A percentile compares a stretch with the other conserved stretches of the same genome.
Conservation (phyloP, 1,140 invertebrate species). For the Wasmannia auropunctata region DNA sequence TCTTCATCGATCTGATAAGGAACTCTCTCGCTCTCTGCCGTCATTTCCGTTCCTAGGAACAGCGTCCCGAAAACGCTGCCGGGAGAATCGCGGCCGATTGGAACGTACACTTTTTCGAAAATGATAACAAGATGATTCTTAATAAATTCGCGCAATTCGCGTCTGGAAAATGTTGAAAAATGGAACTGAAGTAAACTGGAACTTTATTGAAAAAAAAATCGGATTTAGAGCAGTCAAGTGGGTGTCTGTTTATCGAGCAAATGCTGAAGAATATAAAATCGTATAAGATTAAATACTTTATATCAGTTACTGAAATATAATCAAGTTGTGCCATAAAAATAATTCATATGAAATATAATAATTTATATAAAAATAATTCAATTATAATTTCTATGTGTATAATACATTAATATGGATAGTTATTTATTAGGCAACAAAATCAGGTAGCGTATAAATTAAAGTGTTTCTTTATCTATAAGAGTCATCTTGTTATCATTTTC, state of each 20-base stretch:
- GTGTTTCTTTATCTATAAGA: no score
- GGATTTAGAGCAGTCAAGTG: neutral
- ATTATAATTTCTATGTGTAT: neutral
- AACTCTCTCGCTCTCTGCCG: no score
- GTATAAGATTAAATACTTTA: neutral
- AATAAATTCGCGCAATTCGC: neutral
- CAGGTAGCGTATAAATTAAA: neutral
- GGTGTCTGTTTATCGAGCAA: neutral
- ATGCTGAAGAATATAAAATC: neutral
- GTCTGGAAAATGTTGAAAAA: neutral
- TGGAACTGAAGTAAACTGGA: neutral
- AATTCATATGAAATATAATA: conserved; percentile 5
- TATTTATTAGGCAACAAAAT: neutral
- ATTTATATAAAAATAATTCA: neutral
- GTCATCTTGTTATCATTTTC: no score
- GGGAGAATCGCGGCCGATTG: neutral
- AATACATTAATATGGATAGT: neutral
- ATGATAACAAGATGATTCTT: neutral
- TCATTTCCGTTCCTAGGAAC: conserved; percentile 40
- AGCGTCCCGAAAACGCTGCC: conserved; percentile 1
- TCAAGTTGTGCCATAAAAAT: neutral
- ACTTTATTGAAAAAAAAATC: neutral
- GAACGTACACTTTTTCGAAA: neutral
- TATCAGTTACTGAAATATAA: neutral
- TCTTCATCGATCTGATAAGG: conserved; percentile 82